Base-by-base conservation (phyloP, 2,888 invertebrate species). In the Chorisops tibialis region DNA sequence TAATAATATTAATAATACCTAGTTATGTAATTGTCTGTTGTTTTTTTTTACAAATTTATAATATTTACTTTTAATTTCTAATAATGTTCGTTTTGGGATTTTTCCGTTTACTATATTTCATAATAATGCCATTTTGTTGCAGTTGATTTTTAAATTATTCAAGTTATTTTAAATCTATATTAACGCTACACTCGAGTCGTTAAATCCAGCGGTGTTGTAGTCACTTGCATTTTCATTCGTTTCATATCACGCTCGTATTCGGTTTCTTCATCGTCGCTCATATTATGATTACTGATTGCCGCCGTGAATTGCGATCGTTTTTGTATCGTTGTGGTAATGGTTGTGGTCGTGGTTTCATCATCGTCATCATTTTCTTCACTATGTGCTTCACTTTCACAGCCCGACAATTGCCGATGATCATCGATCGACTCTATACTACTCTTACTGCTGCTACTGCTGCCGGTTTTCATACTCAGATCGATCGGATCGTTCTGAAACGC, bases 381-480 rank as follows among this genome's bases (percentile, higher is more conserved):
- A 22, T 51, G 59, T 12, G 69, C 74, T 41, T 61, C 65, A 63
- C 65, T 64, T 22, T 67, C 66, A 43, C 59, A 67, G 43, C 67
- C 67, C 16, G 68, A 69, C 45, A 72, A 69, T 65, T 71, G 72
- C 49, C 76, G 74, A 63, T 74, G 72, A 35, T 67, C 67, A 49
- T 66, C 68, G 49, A 68, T 69, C 1, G 68, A 66, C 11, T 69
- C 72, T n/a, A 64, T 69, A 35, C 68, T 69, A 64, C 72, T 75
- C 51, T 71, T 70, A n/a, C 73, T 71, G 59, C 74, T 72, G 41
- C 79, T 80, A 63, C 84, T 80, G 45, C 86, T 87, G 19, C 82
- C 82, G 1, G 85, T 82, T 70, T 87, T 88, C 79, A 90, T 87
- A 38, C 90, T 90, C 66, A 91, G 77, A 73, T 91, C 91, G 74